phyloP scores from a whole-genome alignment of 1,140 invertebrate genomes.

The Lethrus apterus region DNA sequence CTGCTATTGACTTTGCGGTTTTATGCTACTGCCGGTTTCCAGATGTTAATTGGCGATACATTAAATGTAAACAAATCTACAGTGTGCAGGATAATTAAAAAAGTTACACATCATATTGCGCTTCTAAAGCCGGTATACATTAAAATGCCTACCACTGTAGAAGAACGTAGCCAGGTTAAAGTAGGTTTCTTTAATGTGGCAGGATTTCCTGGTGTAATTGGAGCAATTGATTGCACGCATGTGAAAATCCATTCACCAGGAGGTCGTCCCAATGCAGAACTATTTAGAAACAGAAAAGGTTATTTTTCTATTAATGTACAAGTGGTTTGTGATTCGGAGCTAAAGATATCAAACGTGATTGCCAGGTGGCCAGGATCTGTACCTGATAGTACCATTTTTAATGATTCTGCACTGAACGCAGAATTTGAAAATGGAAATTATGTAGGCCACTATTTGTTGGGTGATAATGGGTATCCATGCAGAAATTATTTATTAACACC shows the following conservation, averaged over 20 bases:
- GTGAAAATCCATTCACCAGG: conserved; percentile 5
- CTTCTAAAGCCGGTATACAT: too few relatives aligned
- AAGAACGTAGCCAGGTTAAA: too few relatives aligned
- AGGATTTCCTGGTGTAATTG: neutral
- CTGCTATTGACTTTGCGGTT: too few relatives aligned
- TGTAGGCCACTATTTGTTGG: neutral
- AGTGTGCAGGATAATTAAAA: too few relatives aligned
- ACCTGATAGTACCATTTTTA: conserved; percentile 37
- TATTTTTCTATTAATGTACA: conserved; percentile 40
- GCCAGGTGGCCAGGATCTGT: conserved; percentile 35
- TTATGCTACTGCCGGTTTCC: too few relatives aligned
- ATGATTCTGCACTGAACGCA: conserved; percentile 18
- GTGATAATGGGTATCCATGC: conserved; percentile 17
- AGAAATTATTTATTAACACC: conserved; percentile 29
- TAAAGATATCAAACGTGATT: conserved; percentile 31
- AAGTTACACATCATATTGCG: too few relatives aligned
- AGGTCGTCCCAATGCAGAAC: conserved; percentile 31
- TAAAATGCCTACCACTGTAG: too few relatives aligned
- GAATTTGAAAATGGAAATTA: conserved; percentile 4
- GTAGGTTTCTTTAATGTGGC: conserved; percentile 2
- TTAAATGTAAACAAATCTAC: too few relatives aligned
- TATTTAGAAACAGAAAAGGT: conserved; percentile 37
- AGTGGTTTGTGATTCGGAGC: conserved; percentile 28
- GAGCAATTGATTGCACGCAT: conserved; percentile 7
- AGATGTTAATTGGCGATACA: too few relatives aligned